Conservation (phyloP, 2,113 vertebrate species). For the Columba janthina region DNA sequence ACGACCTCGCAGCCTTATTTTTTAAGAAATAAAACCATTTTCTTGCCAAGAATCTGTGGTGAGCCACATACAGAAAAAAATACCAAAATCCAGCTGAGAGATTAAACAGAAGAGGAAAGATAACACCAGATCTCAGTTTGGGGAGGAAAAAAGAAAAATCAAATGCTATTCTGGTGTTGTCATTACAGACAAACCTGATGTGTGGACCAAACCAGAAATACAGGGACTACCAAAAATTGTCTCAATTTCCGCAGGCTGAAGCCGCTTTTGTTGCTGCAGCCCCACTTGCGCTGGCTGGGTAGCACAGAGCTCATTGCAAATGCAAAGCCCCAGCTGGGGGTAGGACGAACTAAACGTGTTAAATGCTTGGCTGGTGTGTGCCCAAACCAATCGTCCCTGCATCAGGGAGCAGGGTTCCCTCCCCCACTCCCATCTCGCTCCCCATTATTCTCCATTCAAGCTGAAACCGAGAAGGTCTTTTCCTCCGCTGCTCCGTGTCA, state of each 20-base stretch:
- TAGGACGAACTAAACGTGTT: slow-evolving; percentile 44
- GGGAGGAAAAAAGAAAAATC: neutral
- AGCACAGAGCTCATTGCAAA: slow-evolving; percentile 75
- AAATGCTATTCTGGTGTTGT: neutral
- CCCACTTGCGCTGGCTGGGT: slow-evolving; percentile 55
- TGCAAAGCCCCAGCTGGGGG: slow-evolving; percentile 80
- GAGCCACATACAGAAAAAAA: neutral
- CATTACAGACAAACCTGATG: neutral
- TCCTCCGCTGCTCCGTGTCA: slow-evolving; percentile 72
- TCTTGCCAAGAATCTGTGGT: neutral
- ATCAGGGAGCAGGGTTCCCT: slow-evolving; percentile 23
- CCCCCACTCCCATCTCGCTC: neutral
- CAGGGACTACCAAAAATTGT: slow-evolving; percentile 31
- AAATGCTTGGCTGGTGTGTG: slow-evolving; percentile 61
- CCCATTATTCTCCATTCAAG: slow-evolving; percentile 79
- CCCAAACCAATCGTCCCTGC: slow-evolving; percentile 58
- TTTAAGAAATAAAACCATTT: neutral
- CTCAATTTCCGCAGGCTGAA: neutral
- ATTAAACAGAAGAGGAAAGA: neutral
- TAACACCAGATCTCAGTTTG: neutral
- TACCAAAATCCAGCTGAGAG: neutral
- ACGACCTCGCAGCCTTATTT: neutral
- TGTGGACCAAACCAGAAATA: neutral
- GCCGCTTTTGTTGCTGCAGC: slow-evolving; percentile 15
- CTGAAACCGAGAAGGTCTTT: slow-evolving; percentile 77